Percentiles rank a stretch among this genome's conserved stretches.
Conservation (phyloP, 2,113 vertebrate species). For the Terrapene triunguis region DNA sequence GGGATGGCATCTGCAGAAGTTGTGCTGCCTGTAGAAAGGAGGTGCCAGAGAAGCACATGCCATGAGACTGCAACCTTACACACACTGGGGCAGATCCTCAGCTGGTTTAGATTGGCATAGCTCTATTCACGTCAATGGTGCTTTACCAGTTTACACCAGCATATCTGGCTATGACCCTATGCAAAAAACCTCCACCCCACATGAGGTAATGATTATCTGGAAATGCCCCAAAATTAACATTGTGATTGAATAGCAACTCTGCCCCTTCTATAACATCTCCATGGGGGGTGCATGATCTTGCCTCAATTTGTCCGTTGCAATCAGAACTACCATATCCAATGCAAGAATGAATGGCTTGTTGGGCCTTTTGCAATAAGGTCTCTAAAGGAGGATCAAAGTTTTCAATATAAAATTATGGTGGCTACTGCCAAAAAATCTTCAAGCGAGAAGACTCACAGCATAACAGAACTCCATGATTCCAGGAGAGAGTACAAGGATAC, state of each 20-base stretch:
- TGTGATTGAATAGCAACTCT: not conserved
- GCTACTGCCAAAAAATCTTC: not conserved
- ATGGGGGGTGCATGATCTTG: not conserved
- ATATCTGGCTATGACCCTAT: not conserved
- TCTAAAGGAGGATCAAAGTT: not conserved
- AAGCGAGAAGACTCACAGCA: not conserved
- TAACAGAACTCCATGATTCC: not conserved
- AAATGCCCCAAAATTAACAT: not conserved
- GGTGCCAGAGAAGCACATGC: not conserved
- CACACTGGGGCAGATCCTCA: too few relatives aligned
- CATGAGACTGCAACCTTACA: not conserved
- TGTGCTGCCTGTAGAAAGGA: not conserved
- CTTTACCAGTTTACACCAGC: not conserved
- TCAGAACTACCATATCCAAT: not conserved
- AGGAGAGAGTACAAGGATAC: not conserved
- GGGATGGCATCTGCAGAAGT: too few relatives aligned
- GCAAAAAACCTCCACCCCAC: not conserved
- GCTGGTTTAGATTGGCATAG: not conserved
- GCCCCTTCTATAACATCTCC: not conserved
- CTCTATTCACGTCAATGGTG: not conserved
- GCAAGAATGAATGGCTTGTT: not conserved
- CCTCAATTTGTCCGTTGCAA: not conserved
- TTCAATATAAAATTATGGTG: constrained; percentile 38
- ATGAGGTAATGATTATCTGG: not conserved
- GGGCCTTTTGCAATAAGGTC: not conserved